Base-by-base conservation (phyloP, 2,113 vertebrate species). In the Dissostichus mawsoni region DNA sequence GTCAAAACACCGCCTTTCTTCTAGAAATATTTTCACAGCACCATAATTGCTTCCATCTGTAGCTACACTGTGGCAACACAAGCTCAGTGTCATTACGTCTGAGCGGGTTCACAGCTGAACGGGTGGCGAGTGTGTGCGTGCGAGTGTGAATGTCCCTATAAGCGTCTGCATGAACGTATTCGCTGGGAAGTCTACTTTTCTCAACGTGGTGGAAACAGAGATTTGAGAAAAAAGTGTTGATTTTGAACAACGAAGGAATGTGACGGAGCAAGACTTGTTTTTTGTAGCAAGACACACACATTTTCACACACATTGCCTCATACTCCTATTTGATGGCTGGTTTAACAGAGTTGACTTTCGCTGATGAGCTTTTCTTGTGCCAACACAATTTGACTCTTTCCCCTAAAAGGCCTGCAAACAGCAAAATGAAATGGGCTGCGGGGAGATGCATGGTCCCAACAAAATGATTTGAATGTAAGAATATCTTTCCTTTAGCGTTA, bases 41-140 rank as follows among this genome's bases (percentile, higher is more conserved):
- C 82, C 82, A 80, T 95, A 95, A 95, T 94, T 94, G 92, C 88
- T 92, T 90, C 94, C 93, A 94, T 94, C 90, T 94, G 94, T 84
- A 90, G 92, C 90, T 80, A 84, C 80, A 75, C 90, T 94, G 94
- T 84, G 90, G 92, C 90, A 78, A 84, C 80, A 75, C 84, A 67
- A 76, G 90, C 87, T 50, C 36, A 8, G 5, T 87, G 85, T 92
- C 91, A 93, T 93, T 93, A 92, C 58, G 56, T 81, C 86, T 76
- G 86, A 92, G 87, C 81, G 89, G 87, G 90, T 92, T 92, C 85
- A 83, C 83, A 82, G 87, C 61, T 23, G 79, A 91, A 82, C 33
- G 64, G 62, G 83, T 77, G 85, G 76, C 33, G 36, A 80, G 61
- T 36, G 72, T 36, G 76, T 69, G 9, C 41, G 58, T 48, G 57